These are phyloP conservation scores for Podiceps cristatus DNA, from an alignment of 2,113 vertebrate genomes.

Conservation along the genomic window DNA sequence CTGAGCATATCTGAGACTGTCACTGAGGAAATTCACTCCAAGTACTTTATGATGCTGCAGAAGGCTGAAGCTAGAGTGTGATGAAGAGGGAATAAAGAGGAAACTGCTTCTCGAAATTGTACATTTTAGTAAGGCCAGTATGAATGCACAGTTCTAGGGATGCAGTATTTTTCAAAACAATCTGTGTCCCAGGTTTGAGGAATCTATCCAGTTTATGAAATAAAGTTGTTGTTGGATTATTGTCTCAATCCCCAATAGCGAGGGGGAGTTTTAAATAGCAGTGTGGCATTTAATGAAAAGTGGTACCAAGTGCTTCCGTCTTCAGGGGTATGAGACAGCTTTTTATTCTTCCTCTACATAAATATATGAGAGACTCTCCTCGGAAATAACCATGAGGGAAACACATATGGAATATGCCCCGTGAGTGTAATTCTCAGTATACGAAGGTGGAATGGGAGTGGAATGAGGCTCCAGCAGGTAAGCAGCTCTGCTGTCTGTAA, in stretches of 20 bases:
- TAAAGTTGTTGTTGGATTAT: neutral
- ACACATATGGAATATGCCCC: neutral
- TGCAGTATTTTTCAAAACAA: neutral
- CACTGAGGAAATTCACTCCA: neutral
- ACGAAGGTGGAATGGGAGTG: neutral
- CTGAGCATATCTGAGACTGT: neutral
- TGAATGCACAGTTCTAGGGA: neutral
- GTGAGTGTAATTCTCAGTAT: neutral
- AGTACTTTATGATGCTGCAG: neutral
- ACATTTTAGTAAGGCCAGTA: neutral
- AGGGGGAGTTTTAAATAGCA: neutral
- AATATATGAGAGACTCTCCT: neutral
- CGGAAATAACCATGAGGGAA: neutral
- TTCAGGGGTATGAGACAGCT: neutral
- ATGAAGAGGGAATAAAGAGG: neutral
- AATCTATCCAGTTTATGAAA: neutral
- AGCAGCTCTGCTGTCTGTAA: neutral
- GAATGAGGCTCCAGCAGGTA: neutral
- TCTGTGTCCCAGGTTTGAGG: neutral
- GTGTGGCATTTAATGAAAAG: neutral
- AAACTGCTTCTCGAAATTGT: neutral
- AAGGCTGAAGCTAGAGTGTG: neutral
- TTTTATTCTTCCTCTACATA: neutral
- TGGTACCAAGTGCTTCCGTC: neutral
- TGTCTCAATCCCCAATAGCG: neutral